phyloP scores from a whole-genome alignment of 1,140 invertebrate genomes.

The Liolophura sinensis region DNA sequence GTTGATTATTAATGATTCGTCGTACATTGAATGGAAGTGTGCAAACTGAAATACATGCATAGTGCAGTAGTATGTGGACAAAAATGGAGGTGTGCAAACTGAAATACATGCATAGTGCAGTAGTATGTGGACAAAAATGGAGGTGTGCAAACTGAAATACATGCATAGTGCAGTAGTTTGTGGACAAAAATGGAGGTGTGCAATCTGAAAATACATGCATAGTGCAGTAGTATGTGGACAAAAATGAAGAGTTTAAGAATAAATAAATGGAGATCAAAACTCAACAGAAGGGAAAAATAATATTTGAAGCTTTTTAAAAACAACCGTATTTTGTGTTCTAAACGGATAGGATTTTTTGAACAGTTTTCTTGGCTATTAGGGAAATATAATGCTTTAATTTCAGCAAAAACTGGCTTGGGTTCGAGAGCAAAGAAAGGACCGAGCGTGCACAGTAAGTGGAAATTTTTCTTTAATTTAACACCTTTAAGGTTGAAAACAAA shows the following conservation, averaged over 20 bases:
- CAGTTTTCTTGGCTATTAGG: not conserved
- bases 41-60: no score
- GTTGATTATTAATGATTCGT: no score
- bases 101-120: no score
- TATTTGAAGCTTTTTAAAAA: not conserved
- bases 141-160: no score
- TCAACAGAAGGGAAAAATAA: not conserved
- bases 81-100: no score
- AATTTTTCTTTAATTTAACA: not conserved
- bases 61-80: no score
- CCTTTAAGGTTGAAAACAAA: not conserved
- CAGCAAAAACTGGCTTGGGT: slow-evolving; percentile 34
- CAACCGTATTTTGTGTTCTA: not conserved
- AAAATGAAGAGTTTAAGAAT: no score
- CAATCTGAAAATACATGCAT: not conserved
- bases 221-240: no score
- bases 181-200: not conserved
- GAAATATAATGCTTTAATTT: slow-evolving; percentile 2
- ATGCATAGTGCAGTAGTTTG: no score
- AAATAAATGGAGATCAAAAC: not conserved
- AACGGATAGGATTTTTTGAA: not conserved
- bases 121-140: no score
- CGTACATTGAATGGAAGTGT: no score
- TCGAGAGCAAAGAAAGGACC: slow-evolving; percentile 17
- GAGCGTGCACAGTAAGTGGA: slow-evolving; percentile 31